phyloP scores from a whole-genome alignment of 2,113 vertebrate species.

The Limnothrissa miodon region DNA sequence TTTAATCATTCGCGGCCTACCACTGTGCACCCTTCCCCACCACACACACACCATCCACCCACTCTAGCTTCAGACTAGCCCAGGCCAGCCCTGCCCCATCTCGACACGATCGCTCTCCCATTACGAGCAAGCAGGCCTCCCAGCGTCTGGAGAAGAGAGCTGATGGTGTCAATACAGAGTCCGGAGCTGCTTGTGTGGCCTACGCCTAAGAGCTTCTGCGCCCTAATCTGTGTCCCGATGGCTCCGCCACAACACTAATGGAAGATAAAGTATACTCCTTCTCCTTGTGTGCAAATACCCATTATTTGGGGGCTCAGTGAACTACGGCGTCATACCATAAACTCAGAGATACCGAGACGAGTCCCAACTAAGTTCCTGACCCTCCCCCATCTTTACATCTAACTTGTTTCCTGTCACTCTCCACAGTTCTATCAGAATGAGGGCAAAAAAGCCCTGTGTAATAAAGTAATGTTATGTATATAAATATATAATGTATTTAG shows the following conservation, averaged over 20 bases:
- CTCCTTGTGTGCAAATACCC: too few relatives aligned
- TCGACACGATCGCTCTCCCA: neutral
- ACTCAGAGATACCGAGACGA: too few relatives aligned
- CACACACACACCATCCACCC: too few relatives aligned
- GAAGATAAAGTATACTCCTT: neutral
- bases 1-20: constrained; percentile 67
- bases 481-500: neutral
- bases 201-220: neutral
- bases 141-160: neutral
- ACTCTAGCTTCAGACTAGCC: neutral
- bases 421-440: too few relatives aligned
- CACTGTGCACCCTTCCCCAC: neutral
- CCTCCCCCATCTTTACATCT: too few relatives aligned
- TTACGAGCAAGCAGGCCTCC: neutral
- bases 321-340: too few relatives aligned
- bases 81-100: neutral
- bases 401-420: too few relatives aligned
- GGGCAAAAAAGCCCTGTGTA: too few relatives aligned
- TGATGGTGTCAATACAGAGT: neutral
- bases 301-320: too few relatives aligned
- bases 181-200: neutral
- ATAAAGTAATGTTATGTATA: too few relatives aligned
- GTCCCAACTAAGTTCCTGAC: too few relatives aligned
- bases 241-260: neutral
- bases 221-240: neutral